Base-by-base conservation (phyloP, 1,140 invertebrate genomes). In the Hydropsyche tenuis region DNA sequence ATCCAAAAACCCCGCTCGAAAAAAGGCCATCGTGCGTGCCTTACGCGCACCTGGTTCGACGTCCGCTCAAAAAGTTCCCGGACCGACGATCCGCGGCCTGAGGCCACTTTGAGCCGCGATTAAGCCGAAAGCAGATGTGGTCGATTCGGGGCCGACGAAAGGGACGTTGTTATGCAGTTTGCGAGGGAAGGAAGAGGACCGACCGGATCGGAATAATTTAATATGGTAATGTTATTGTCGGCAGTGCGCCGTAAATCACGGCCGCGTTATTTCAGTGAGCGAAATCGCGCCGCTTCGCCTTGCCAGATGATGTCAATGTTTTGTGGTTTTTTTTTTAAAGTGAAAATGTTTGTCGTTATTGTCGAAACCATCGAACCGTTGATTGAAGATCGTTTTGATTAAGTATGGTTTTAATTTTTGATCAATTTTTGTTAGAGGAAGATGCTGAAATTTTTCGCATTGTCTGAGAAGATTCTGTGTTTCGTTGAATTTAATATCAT, bases 171-270 rank as follows among this genome's bases (percentile, higher is more conserved):
- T 45, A 12, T 3, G 9, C 14, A 25, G 27, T 51, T n/a, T 3
- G 45, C 23, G 46, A 53, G 46, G 12, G 25, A 51, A 37, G n/a
- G 68, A 56, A 22, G 4, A 37, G n/a, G 7, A 43, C 22, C 1
- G 14, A n/a, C 46, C 51, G 46, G 46, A 56, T 60, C 48, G 11
- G 68, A 70, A 70, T 70, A 70, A 70, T 70, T 70, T 70, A 70
- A 70, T 70, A 70, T 70, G 68, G 68, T 70, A 70, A 70, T 70
- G 48, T 45, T 53, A 56, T 56, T 70, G 68, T 70, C 30, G 43
- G 42, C 27, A 45, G 51, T 70, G 68, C 30, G 48, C 42, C 51
- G 68, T 70, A 70, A 70, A 70, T 70, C 68, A 70, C 51, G 7
- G 30, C 30, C 46, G 25, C 51, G 56, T 60, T 60, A 56, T 53